Base-by-base conservation (phyloP, 2,888 invertebrate genomes). In the Isoperla grammatica region DNA sequence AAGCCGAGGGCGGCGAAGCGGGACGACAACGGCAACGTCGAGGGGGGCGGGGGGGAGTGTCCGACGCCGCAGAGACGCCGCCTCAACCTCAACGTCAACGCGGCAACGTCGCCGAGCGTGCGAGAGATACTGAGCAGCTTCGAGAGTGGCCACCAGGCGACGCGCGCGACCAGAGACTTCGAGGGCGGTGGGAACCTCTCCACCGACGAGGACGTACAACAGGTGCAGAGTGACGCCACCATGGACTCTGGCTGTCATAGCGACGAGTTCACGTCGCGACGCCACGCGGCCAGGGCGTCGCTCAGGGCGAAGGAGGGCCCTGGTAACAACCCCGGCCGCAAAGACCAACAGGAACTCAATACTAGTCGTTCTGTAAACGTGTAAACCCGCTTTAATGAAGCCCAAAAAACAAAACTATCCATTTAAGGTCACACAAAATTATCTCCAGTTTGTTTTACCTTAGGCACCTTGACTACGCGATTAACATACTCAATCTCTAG, bases 171-270 rank as follows among this genome's bases (percentile, higher is more conserved):
- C 17, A 22, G 23, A 39, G 39, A 9, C 42, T 45, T n/a, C 20
- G 35, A 9, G 50, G 43, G 23, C 43, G 43, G 23, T 43, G 29
- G 29, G 29, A 29, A 29, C 29, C 8, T 29, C 5, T 29, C 29
- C 5, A 29, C 29, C 11, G 59, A 49, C 8, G 60, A 60, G 17
- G 60, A 60, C 11, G 37, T 56, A 19, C 56, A 56, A 15, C 46
- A 45, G n/a, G 61, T 49, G 17, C 62, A 61, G 29, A 81, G 79
- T 64, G 81, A 81, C 49, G 80, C 81, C 0, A 85, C 84, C 0
- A 81, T 84, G 77, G 85, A 85, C 65, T 82, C 84, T 0, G 85
- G 85, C 0, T 85, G 86, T 84, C 85, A 85, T 64, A 84, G 83
- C 66, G 85, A 37, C 13, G 39, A 37, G 37, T 29, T 29, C 29